Evolutionary conservation across 2,113 vertebrate genomes (phyloP).

Genomic region (Sturnira hondurensis): DNA sequence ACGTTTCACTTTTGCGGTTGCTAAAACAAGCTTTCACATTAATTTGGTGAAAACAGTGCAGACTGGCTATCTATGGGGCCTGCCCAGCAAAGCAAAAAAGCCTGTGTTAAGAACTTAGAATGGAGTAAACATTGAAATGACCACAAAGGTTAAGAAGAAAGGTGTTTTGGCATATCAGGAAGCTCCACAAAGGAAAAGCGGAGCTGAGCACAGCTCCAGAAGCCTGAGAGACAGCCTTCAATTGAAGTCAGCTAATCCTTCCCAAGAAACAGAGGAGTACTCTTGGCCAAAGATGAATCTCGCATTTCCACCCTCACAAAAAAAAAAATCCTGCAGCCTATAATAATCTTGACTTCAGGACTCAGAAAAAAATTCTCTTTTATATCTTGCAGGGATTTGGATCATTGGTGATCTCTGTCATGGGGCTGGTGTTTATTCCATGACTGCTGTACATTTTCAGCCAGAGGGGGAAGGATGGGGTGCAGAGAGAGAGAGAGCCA

Average conservation of each 20-base stretch:
- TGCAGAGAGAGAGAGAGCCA: not conserved
- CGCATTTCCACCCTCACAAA: constrained; percentile 61
- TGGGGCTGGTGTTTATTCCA: not conserved
- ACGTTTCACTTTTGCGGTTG: not conserved
- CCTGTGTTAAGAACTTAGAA: constrained; percentile 38
- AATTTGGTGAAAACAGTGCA: constrained; percentile 36
- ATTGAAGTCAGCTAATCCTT: constrained; percentile 76
- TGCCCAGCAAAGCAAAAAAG: constrained; percentile 39
- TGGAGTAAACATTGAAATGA: constrained; percentile 72
- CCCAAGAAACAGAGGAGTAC: constrained; percentile 60
- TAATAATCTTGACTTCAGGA: constrained; percentile 52
- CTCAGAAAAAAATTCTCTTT: not conserved
- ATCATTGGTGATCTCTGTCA: constrained; percentile 23
- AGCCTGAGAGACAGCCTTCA: constrained; percentile 36
- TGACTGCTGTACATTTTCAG: rapidly evolving
- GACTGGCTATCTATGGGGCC: constrained; percentile 1
- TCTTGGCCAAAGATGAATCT: constrained; percentile 77
- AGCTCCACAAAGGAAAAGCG: constrained; percentile 71
- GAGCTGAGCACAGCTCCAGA: constrained; percentile 54
- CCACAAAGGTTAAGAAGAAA: constrained; percentile 63
- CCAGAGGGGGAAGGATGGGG: rapidly evolving
- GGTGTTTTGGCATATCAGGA: constrained; percentile 68
- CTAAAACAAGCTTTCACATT: constrained; percentile 20
- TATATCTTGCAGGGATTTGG: not conserved
- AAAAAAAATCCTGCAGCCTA: constrained; percentile 62